Base-by-base conservation (phyloP, 2,113 vertebrate species). In the Pimephales promelas region DNA sequence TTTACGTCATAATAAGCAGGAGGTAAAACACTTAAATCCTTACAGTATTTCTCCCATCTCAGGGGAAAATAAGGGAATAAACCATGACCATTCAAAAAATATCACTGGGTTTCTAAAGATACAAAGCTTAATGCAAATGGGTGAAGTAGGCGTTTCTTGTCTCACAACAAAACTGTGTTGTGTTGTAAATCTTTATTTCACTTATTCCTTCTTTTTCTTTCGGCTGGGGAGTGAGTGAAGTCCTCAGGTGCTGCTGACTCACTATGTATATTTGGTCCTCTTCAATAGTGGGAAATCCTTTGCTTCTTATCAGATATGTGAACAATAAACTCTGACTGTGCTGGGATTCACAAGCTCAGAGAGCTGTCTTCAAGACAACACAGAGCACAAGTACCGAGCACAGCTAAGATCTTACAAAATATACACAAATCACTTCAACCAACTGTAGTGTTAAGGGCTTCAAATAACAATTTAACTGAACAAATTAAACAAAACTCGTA, bases 231-330 rank as follows among this genome's bases (percentile, higher is more conserved):
- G 74, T 20, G 62, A 62, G 24, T 31, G 72, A 81, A 82, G 82
- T 28, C 68, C 84, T 87, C 85, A 89, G 87, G 83, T 88, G 87
- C 80, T 83, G 77, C 80, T 85, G 81, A 83, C 75, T 79, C 85
- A 84, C 76, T 62, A 36, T 76, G 45, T 77, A 72, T 81, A 79
- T 88, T 82, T 54, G 24, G 57, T 88, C 76, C n/a, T 61, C 89
- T 84, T 92, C 90, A 93, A 92, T 93, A 85, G 91, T 90, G 90
- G 93, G 93, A 94, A 93, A 93, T 94, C 94, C 94, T 93, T 90
- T 88, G 85, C 57, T 76, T 86, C 68, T 93, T 94, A 94, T 94
- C 94, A 89, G 91, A 91, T 87, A 85, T 88, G 92, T 90, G 82
- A 86, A 95, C 94, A 95, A 94, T 94, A 88, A 90, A 72, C 75